These are phyloP conservation scores for Thunnus albacares DNA, from an alignment of 2,797 vertebrate genomes.

Conservation along the genomic window DNA sequence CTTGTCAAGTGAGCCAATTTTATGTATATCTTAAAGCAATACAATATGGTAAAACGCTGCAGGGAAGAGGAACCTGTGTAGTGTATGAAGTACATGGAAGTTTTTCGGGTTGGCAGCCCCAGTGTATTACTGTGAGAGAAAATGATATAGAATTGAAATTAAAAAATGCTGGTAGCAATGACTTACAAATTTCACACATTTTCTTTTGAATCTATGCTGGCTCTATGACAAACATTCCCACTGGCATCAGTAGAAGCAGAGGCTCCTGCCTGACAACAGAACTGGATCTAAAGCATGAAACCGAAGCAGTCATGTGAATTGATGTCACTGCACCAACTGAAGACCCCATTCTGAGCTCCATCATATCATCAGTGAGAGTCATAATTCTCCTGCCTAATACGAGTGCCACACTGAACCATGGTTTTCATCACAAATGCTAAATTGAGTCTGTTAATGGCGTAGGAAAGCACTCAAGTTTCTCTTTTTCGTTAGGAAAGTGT, in stretches of 20 bases:
- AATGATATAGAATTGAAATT: constrained; percentile 3
- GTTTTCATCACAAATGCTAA: constrained; percentile 22
- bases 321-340: constrained; percentile 14
- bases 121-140: neutral
- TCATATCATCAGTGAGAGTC: constrained; percentile 18
- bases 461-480: neutral
- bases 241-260: constrained; percentile 17
- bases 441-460: neutral
- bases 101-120: neutral
- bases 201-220: constrained; percentile 14
- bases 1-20: constrained; percentile 19
- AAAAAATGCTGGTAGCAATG: neutral
- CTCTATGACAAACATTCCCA: constrained; percentile 9
- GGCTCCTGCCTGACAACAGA: constrained; percentile 11
- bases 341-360: constrained; percentile 35
- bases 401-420: neutral
- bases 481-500: neutral
- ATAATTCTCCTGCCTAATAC: constrained; percentile 1
- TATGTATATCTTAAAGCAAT: constrained; percentile 4
- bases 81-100: neutral
- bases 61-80: neutral
- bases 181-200: neutral
- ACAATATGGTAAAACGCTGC: constrained; percentile 1
- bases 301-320: constrained; percentile 4
- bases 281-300: neutral